A percentile compares a stretch with the other conserved stretches of the same genome.
Conservation (phyloP, 2,888 invertebrate genomes). For the Pedicia rivosa region DNA sequence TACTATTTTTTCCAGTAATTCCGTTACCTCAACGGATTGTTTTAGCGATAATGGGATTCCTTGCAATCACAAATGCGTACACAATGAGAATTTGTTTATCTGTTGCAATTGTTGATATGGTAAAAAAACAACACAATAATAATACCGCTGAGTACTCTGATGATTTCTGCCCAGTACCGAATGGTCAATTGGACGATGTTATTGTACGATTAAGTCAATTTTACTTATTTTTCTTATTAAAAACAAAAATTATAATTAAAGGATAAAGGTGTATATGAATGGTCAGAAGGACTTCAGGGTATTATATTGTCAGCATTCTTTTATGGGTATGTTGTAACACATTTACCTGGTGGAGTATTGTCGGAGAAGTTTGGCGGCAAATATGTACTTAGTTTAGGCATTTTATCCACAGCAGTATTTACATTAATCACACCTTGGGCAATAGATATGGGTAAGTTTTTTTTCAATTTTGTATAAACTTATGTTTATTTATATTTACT, state of each 20-base stretch:
- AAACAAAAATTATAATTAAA: no score
- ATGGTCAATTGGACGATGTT: not conserved
- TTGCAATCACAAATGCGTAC: slow-evolving; percentile 61
- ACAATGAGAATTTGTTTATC: slow-evolving; percentile 59
- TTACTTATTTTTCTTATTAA: no score
- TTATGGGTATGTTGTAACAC: slow-evolving; percentile 71
- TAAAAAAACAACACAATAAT: slow-evolving; percentile 25
- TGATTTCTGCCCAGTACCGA: slow-evolving; percentile 8
- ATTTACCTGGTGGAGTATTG: slow-evolving; percentile 65
- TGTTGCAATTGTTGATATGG: slow-evolving; percentile 56
- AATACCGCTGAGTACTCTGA: slow-evolving; percentile 14
- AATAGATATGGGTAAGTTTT: slow-evolving; percentile 30
- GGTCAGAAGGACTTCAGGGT: slow-evolving; percentile 57
- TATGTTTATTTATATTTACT: no score
- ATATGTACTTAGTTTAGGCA: slow-evolving; percentile 65
- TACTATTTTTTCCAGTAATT: no score
- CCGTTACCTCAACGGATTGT: slow-evolving; percentile 48
- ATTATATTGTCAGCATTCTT: slow-evolving; percentile 68
- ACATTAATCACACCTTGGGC: slow-evolving; percentile 65
- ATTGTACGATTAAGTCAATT: slow-evolving; percentile 5
- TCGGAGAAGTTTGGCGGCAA: slow-evolving; percentile 76
- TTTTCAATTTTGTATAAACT: no score
- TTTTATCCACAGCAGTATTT: slow-evolving; percentile 66
- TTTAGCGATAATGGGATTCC: slow-evolving; percentile 51
- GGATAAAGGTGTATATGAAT: slow-evolving; percentile 44